A percentile compares a stretch with the other conserved stretches of the same genome.
These are phyloP conservation scores for Antheraea pernyi DNA, from an alignment of 1,140 invertebrate genomes.

Conservation along the genomic window DNA sequence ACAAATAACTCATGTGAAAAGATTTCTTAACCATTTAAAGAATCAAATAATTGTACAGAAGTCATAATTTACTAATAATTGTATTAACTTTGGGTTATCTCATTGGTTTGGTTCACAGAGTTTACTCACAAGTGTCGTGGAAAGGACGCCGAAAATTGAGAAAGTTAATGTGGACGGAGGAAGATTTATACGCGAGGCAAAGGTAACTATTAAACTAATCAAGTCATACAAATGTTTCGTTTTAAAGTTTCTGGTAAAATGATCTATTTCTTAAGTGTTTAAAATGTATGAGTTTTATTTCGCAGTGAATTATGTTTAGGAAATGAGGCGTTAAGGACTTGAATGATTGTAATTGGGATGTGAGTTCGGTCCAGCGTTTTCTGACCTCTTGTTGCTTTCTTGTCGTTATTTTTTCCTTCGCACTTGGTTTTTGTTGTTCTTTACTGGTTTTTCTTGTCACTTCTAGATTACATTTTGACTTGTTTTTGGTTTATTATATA, in stretches of 20 bases:
- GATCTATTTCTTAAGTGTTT: no score
- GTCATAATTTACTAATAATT: no score
- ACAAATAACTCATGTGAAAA: no score
- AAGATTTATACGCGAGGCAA: constrained; percentile 97
- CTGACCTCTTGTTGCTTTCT: constrained; percentile 18
- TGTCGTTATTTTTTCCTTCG: constrained; percentile 24
- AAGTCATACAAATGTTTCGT: no score
- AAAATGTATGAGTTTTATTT: constrained; percentile 1
- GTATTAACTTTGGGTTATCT: not conserved
- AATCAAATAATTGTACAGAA: no score
- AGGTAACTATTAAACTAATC: constrained; percentile 84
- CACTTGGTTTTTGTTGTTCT: constrained; percentile 21
- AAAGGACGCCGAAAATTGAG: constrained; percentile 95
- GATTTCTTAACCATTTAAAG: no score
- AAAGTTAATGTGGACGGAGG: constrained; percentile 96
- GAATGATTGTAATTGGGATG: constrained; percentile 45
- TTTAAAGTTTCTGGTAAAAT: no score
- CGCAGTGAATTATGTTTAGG: not conserved
- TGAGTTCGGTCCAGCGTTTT: constrained; percentile 53
- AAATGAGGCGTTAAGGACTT: constrained; percentile 12
- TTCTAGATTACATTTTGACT: not conserved
- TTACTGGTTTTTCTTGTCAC: not conserved
- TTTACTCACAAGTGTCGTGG: constrained; percentile 93
- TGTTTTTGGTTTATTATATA: not conserved
- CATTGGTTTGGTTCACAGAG: constrained; percentile 81